These are phyloP conservation scores for Drosophila malerkotliana DNA, from an alignment of 1,140 invertebrate genomes.

Conservation along the genomic window DNA sequence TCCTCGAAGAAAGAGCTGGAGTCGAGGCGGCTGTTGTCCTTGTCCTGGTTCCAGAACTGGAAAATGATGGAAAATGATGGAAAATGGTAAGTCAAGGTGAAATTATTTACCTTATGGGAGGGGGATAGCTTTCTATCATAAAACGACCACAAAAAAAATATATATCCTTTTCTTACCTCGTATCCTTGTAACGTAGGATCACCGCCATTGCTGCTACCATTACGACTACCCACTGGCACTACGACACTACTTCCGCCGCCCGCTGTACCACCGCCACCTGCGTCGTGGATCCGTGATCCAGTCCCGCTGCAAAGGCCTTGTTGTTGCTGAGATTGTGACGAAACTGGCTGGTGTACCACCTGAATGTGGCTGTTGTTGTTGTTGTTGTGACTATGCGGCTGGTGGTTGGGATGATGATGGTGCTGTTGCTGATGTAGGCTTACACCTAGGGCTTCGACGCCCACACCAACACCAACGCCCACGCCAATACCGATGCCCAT, in stretches of 20 bases:
- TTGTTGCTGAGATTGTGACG: constrained; percentile 53
- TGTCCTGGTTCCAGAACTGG: constrained; percentile 89
- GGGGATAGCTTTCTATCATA: background rate
- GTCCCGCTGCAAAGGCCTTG: constrained; percentile 39
- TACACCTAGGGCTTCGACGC: constrained; percentile 36
- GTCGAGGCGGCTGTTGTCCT: constrained; percentile 88
- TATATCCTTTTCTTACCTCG: constrained; percentile 47
- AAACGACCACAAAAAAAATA: background rate
- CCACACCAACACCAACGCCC: constrained; percentile 66
- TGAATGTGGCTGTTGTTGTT: constrained; percentile 37
- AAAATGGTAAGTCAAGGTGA: background rate
- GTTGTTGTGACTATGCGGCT: constrained; percentile 61
- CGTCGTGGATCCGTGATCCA: constrained; percentile 70
- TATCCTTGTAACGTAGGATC: constrained; percentile 82
- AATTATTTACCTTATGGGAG: too few species aligned
- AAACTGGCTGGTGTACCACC: constrained; percentile 47
- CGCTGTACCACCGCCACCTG: constrained; percentile 33
- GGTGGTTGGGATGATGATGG: constrained; percentile 43
- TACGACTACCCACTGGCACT: constrained; percentile 66
- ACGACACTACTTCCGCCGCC: constrained; percentile 45
- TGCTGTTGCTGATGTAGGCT: constrained; percentile 52
- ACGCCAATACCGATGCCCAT: constrained; percentile 83
- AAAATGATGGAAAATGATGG: background rate
- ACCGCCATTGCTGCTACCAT: constrained; percentile 66
- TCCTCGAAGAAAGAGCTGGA: constrained; percentile 89